These are phyloP conservation scores for Actenoides hombroni DNA, from an alignment of 2,113 vertebrate species.

Conservation along the genomic window DNA sequence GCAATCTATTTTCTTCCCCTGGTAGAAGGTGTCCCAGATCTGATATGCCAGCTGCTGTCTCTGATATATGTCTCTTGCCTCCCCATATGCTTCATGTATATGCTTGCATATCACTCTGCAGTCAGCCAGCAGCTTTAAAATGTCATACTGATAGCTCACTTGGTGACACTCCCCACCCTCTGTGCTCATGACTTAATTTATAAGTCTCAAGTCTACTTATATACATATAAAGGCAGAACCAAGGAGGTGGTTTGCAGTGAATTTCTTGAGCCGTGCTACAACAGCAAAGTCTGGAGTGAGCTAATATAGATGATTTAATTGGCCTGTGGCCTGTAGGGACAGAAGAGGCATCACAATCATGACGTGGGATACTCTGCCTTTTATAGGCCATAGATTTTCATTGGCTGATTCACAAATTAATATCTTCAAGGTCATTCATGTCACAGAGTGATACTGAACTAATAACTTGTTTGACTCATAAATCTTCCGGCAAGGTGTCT, in stretches of 20 bases:
- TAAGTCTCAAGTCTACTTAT: not conserved
- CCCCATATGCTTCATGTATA: not conserved
- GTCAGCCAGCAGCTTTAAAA: constrained; percentile 39
- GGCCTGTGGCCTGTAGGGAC: not conserved
- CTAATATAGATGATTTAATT: not conserved
- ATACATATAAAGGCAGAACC: not conserved
- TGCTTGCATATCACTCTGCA: constrained; percentile 28
- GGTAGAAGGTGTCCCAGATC: not conserved
- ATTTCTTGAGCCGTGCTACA: not conserved
- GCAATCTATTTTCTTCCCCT: not conserved
- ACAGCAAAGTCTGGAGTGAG: not conserved
- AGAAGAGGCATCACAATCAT: fast-evolving
- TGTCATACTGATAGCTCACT: not conserved
- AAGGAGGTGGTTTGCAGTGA: not conserved
- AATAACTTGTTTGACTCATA: not conserved
- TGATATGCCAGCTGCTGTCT: constrained; percentile 7
- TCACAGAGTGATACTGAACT: not conserved
- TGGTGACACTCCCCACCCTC: not conserved
- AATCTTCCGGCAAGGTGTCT: not conserved
- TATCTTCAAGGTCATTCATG: constrained; percentile 9
- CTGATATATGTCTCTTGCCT: constrained; percentile 18
- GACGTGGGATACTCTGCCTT: not conserved
- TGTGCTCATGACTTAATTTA: not conserved
- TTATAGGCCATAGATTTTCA: constrained; percentile 21
- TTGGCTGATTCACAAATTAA: constrained; percentile 7